Evolutionary conservation across 2,113 vertebrate species (phyloP).

Genomic region (Leucoraja erinaceus): DNA sequence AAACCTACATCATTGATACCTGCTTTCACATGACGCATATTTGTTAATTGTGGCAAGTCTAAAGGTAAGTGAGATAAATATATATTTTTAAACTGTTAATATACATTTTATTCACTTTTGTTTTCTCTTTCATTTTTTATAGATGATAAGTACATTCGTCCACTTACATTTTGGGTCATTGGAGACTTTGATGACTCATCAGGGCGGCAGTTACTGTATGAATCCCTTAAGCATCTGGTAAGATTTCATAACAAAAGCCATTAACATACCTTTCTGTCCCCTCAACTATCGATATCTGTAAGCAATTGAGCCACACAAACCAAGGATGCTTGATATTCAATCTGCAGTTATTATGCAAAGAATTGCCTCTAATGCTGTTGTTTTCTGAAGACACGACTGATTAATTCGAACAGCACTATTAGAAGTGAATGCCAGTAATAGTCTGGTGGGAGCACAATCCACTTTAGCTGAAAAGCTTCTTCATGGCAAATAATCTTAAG

Average conservation of each 20-base stretch:
- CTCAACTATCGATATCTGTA: too few species aligned
- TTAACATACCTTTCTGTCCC: background rate
- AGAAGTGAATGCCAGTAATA: background rate
- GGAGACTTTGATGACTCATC: constrained; percentile 87
- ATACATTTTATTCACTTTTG: background rate
- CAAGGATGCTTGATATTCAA: background rate
- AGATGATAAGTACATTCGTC: constrained; percentile 89
- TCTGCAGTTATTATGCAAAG: background rate
- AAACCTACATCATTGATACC: background rate
- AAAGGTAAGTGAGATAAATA: background rate
- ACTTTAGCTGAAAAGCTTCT: background rate
- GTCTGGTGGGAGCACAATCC: background rate
- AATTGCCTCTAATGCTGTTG: background rate
- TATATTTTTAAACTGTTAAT: background rate
- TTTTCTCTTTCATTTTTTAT: constrained; percentile 44
- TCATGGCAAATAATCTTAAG: background rate
- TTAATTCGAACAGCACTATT: background rate
- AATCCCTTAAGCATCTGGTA: constrained; percentile 92
- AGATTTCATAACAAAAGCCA: constrained; percentile 38
- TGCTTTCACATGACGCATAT: background rate
- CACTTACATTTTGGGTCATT: constrained; percentile 95
- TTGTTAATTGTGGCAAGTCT: background rate
- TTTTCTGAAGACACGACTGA: background rate
- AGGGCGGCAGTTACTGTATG: constrained; percentile 85
- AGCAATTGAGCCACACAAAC: background rate